phyloP scores from a whole-genome alignment of 2,888 invertebrate genomes.

The Athalia cordata region DNA sequence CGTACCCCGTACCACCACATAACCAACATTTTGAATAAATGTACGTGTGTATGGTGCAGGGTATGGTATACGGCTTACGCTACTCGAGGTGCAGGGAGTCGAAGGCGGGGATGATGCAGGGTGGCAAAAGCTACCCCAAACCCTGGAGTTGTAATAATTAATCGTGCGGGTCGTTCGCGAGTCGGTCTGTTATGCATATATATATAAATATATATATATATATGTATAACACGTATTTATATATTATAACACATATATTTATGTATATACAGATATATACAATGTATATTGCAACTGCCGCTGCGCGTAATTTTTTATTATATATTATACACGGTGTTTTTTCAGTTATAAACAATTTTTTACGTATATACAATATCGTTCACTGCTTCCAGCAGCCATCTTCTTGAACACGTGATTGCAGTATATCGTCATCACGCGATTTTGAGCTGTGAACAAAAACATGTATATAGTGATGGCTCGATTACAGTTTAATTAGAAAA shows the following conservation, averaged over 20 bases:
- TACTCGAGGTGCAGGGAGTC: not conserved
- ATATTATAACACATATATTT: not conserved
- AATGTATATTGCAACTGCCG: not conserved
- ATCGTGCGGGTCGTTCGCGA: slow-evolving; percentile 39
- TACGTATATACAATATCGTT: no score
- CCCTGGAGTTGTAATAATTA: slow-evolving; percentile 44
- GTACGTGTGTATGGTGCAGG: no score
- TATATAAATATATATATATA: not conserved
- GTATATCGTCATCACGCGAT: no score
- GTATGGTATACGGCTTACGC: not conserved
- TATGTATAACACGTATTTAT: not conserved
- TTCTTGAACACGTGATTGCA: no score
- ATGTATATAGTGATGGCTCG: no score
- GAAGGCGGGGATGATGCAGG: not conserved
- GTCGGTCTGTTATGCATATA: slow-evolving; percentile 12
- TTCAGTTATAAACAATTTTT: no score
- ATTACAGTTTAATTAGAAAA: no score
- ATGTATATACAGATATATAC: not conserved
- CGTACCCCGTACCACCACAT: no score
- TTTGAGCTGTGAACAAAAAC: no score
- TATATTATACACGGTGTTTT: no score
- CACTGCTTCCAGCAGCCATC: no score
- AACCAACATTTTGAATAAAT: not conserved
- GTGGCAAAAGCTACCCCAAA: slow-evolving; percentile 35
- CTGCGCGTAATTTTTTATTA: no score